Evolutionary conservation across 2,797 vertebrate genomes (phyloP), one percentile per base, ranked within the genome.

Genomic region (Staurois parvus): DNA sequence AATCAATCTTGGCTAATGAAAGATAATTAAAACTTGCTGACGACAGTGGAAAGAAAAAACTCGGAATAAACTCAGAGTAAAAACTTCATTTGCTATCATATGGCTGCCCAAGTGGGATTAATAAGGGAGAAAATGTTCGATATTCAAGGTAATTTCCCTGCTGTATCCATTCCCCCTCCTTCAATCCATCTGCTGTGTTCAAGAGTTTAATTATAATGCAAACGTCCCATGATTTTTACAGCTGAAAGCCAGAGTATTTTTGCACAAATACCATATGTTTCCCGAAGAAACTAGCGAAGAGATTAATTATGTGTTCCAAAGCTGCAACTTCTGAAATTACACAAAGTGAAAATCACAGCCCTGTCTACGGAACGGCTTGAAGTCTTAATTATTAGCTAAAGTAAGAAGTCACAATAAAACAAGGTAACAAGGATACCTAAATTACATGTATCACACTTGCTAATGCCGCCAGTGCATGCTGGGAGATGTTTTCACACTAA

Each of bases 221-320:
- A 89, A 88, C 88, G 86, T 88, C 90, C 90, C 88, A 89, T 89
- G 92, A 93, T 88, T 92, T 83, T 89, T 89, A 89, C 81, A 92
- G 91, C 88, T 92, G 92, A 93, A 90, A 90, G 90, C 89, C 90
- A 81, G 90, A 91, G 79, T 81, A 85, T 64, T 88, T 90, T 83
- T 91, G 90, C 88, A 93, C 88, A 92, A 93, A 94, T 90, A 91
- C 91, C 91, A 89, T 91, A 94, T 92, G 93, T 88, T 94, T 93
- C 89, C 91, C 91, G 86, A 86, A 84, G 88, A 90, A 91, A 93
- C 89, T 13, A 26, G 68, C 68, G 91, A 89, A 88, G 91, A 89
- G 91, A 94, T 92, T 94, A 93, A 94, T 94, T 92, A 92, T 88
- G 88, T 93, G 88, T 90, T 91, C 88, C 92, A 89, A 59, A 88